Conservation (phyloP, 2,888 invertebrate genomes). For the Drosophila putrida region DNA sequence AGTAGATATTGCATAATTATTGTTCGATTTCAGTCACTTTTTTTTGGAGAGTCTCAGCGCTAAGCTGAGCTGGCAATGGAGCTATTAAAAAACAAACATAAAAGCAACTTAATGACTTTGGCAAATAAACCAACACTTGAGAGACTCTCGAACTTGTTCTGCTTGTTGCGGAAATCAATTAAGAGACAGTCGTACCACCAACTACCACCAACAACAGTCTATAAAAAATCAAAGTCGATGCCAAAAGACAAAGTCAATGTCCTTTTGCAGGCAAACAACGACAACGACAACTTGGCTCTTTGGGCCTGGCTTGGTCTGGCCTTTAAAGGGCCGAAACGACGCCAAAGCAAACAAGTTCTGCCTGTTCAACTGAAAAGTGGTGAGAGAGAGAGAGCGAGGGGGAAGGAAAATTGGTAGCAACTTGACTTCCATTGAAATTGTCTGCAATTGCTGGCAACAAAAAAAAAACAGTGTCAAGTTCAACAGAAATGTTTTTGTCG, state of each 20-base stretch:
- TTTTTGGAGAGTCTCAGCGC: not conserved
- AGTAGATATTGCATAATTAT: constrained; percentile 45
- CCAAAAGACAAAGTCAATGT: constrained; percentile 55
- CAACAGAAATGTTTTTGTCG: constrained; percentile 38
- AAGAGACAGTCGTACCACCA: constrained; percentile 21
- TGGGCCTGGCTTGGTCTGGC: not conserved
- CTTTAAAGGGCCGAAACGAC: constrained; percentile 21
- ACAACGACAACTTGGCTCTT: constrained; percentile 13
- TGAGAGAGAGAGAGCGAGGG: not conserved
- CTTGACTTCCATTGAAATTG: constrained; percentile 5
- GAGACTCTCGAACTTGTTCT: constrained; percentile 52
- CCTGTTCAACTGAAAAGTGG: not conserved
- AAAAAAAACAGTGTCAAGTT: constrained; percentile 66
- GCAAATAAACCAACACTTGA: constrained; percentile 17
- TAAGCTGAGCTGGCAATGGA: constrained; percentile 1
- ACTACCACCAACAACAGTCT: constrained; percentile 24
- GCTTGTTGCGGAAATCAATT: constrained; percentile 58
- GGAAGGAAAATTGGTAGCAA: constrained; percentile 2
- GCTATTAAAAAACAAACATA: constrained; percentile 19
- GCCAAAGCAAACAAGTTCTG: constrained; percentile 28
- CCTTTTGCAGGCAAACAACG: constrained; percentile 41
- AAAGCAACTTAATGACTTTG: constrained; percentile 24
- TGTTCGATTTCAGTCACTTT: constrained; percentile 25
- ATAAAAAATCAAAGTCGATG: constrained; percentile 48
- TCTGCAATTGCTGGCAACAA: constrained; percentile 26